These are phyloP conservation scores for Schizotus pectinicornis DNA, from an alignment of 2,888 invertebrate genomes.

Conservation along the genomic window DNA sequence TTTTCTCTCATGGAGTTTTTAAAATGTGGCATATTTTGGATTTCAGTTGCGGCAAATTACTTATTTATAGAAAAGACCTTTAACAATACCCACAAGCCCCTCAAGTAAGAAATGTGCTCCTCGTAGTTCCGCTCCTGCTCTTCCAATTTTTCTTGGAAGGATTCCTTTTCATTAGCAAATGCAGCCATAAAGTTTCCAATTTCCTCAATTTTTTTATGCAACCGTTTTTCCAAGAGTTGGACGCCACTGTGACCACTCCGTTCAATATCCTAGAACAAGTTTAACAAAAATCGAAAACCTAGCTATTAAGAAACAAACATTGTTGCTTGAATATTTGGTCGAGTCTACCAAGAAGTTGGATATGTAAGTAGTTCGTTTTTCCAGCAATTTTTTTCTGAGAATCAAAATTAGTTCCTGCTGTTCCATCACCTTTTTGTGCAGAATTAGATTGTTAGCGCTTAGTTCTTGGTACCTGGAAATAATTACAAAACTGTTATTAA, in stretches of 20 bases:
- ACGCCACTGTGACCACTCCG: not conserved
- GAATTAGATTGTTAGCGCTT: conserved; percentile 1
- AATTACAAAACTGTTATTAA: not conserved
- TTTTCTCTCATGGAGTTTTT: too few species aligned
- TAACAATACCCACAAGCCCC: conserved; percentile 3
- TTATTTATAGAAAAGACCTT: too few species aligned
- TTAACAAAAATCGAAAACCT: not conserved
- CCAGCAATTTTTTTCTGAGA: conserved; percentile 8
- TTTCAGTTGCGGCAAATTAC: too few species aligned
- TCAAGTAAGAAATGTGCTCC: conserved; percentile 7
- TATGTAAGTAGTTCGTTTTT: conserved; percentile 7
- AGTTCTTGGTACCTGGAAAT: conserved; percentile 14
- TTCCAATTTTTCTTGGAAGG: conserved; percentile 6
- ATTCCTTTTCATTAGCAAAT: conserved; percentile 4
- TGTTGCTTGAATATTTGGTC: not conserved
- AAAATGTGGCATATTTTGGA: too few species aligned
- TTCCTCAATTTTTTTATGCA: conserved; percentile 10
- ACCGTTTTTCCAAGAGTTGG: not conserved
- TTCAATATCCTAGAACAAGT: not conserved
- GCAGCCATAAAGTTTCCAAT: not conserved
- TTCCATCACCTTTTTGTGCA: conserved; percentile 6
- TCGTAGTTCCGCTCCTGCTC: conserved; percentile 4
- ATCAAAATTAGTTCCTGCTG: conserved; percentile 12
- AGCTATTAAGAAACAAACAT: not conserved
- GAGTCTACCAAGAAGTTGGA: conserved; percentile 1